Conservation (phyloP, 1,140 invertebrate genomes). For the Melitaea cinxia region DNA sequence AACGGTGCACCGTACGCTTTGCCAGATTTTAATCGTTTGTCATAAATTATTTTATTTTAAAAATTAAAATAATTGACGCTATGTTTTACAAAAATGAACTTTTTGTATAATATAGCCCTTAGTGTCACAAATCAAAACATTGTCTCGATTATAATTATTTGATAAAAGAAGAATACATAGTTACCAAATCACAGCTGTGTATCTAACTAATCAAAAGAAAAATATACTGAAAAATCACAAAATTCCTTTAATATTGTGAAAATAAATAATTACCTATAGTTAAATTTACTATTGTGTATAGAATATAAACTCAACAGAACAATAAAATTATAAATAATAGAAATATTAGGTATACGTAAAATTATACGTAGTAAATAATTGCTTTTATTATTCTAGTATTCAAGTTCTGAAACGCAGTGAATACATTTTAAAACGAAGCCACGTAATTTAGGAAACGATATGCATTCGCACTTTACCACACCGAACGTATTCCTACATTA, state of each 20-base stretch:
- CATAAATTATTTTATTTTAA: constrained; percentile 6
- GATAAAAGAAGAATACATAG: no score
- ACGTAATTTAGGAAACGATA: constrained; percentile 53
- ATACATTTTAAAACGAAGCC: constrained; percentile 61
- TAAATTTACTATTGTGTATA: no score
- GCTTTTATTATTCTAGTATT: constrained; percentile 23
- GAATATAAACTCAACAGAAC: no score
- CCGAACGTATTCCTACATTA: constrained; percentile 67
- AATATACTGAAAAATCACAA: no score
- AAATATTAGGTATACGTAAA: neutral
- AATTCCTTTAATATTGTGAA: no score
- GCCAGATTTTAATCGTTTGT: constrained; percentile 17
- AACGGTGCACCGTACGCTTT: constrained; percentile 27
- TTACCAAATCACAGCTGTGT: no score
- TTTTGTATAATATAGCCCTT: no score
- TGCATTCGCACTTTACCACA: constrained; percentile 48
- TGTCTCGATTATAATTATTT: no score
- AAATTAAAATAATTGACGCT: neutral
- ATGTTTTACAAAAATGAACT: neutral
- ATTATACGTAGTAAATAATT: neutral
- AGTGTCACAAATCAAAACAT: no score
- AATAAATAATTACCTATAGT: no score
- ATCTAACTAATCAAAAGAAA: no score
- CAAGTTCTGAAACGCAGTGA: constrained; percentile 55
- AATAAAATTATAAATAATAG: neutral